Conservation (phyloP, 2,888 invertebrate species). For the Noctua fimbriata region DNA sequence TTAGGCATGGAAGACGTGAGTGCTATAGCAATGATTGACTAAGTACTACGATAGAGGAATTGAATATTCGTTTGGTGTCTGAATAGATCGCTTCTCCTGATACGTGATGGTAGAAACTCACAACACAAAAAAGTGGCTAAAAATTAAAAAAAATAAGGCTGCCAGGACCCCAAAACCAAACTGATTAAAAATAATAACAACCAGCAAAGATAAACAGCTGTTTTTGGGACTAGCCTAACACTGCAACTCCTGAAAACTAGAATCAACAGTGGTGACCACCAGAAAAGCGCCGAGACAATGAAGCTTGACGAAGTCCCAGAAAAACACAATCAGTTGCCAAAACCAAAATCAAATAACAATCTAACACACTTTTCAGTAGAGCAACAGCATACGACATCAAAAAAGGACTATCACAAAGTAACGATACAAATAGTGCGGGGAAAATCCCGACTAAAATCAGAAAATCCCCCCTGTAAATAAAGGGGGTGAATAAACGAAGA, state of each 20-base stretch:
- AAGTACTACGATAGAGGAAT: not conserved
- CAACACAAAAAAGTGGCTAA: too few species aligned
- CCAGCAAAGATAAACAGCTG: constrained; percentile 3
- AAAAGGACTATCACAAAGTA: constrained; percentile 65
- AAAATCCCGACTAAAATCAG: constrained; percentile 82
- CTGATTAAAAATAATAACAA: not conserved
- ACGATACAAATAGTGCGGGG: constrained; percentile 75
- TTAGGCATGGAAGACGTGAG: not conserved
- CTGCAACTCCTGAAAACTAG: too few species aligned
- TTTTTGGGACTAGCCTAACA: not conserved
- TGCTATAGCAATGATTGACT: not conserved
- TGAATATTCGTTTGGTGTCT: not conserved
- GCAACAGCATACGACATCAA: constrained; percentile 48
- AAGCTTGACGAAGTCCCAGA: too few species aligned
- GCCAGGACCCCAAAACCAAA: not conserved
- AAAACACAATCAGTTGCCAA: constrained; percentile 15
- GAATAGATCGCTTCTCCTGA: not conserved
- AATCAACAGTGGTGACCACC: too few species aligned
- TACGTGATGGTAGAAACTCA: not conserved
- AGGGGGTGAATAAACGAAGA: constrained; percentile 83
- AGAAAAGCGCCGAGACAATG: too few species aligned
- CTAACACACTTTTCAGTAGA: constrained; percentile 33
- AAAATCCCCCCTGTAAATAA: constrained; percentile 83
- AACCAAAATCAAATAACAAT: constrained; percentile 27
- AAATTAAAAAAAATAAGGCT: too few species aligned